Evolutionary conservation across 1,140 invertebrate species (phyloP).

Genomic region (Drosophila sulfurigaster): DNA sequence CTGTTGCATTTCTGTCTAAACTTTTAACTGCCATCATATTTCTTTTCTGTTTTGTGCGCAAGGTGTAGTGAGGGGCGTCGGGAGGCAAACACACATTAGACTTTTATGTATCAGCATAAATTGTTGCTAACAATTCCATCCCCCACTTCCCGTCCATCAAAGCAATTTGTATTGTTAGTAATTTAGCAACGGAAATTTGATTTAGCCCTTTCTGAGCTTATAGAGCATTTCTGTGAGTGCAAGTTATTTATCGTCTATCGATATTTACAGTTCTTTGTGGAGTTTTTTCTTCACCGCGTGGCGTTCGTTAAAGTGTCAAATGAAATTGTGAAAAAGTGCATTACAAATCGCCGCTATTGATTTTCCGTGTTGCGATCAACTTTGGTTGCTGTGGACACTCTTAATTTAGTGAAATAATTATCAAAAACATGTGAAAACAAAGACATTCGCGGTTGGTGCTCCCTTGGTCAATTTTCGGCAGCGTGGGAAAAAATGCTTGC

Average conservation of each 20-base stretch:
- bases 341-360: no score
- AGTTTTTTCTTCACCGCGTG: not conserved
- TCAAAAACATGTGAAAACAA: no score
- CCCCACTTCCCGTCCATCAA: not conserved
- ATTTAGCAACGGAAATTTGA: constrained; percentile 51
- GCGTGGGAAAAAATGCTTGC: no score
- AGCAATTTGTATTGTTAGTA: constrained; percentile 43
- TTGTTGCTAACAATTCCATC: constrained; percentile 34
- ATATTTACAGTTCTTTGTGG: not conserved
- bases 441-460: no score
- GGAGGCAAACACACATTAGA: constrained; percentile 21
- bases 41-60: constrained; percentile 12
- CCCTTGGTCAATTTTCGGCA: no score
- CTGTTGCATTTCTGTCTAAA: constrained; percentile 44
- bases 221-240: not conserved
- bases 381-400: no score
- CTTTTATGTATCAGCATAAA: constrained; percentile 70
- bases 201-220: constrained; percentile 23
- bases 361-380: no score
- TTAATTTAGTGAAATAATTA: no score
- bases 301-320: not conserved
- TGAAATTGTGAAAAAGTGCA: no score
- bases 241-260: not conserved
- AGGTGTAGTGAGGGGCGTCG: not conserved
- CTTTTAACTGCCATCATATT: constrained; percentile 33